A percentile compares a stretch with the other conserved stretches of the same genome.
Evolutionary conservation across 2,113 vertebrate genomes (phyloP).

Genomic region (Macquaria australasica): DNA sequence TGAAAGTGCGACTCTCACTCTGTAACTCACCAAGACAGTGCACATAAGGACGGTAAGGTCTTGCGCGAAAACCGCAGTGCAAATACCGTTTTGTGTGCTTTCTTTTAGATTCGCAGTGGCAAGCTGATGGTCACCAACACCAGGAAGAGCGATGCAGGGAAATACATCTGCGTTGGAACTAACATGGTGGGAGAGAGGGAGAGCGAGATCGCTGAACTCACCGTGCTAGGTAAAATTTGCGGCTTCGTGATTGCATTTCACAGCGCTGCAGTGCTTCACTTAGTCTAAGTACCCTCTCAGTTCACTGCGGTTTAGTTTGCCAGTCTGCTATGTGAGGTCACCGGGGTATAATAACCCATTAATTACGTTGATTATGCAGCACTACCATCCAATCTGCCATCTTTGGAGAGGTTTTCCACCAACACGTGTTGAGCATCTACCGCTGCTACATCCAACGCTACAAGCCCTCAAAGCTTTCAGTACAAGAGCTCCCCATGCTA

Average conservation of each 20-base stretch:
- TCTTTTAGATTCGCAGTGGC: constrained; percentile 93
- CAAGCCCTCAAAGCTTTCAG: constrained; percentile 42
- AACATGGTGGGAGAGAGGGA: constrained; percentile 99
- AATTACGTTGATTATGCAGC: constrained; percentile 65
- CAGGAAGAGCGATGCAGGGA: constrained; percentile 96
- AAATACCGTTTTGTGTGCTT: constrained; percentile 46
- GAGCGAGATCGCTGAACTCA: constrained; percentile 96
- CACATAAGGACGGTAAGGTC: neutral
- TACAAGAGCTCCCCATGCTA: constrained; percentile 41
- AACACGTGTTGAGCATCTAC: constrained; percentile 33
- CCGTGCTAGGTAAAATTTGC: constrained; percentile 90
- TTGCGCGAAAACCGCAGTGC: constrained; percentile 44
- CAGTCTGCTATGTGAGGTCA: constrained; percentile 25
- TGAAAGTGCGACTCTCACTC: constrained; percentile 11
- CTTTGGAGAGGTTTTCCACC: constrained; percentile 49
- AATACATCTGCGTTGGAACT: constrained; percentile 97
- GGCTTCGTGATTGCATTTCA: constrained; percentile 17
- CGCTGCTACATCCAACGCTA: constrained; percentile 11
- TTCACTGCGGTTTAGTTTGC: constrained; percentile 29
- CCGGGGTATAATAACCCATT: constrained; percentile 48
- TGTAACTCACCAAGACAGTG: constrained; percentile 5
- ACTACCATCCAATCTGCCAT: constrained; percentile 46
- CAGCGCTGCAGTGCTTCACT: constrained; percentile 31
- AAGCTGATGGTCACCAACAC: constrained; percentile 99
- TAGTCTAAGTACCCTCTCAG: constrained; percentile 43